Base-by-base conservation (phyloP, 1,140 invertebrate genomes). In the Doryteuthis pealeii region DNA sequence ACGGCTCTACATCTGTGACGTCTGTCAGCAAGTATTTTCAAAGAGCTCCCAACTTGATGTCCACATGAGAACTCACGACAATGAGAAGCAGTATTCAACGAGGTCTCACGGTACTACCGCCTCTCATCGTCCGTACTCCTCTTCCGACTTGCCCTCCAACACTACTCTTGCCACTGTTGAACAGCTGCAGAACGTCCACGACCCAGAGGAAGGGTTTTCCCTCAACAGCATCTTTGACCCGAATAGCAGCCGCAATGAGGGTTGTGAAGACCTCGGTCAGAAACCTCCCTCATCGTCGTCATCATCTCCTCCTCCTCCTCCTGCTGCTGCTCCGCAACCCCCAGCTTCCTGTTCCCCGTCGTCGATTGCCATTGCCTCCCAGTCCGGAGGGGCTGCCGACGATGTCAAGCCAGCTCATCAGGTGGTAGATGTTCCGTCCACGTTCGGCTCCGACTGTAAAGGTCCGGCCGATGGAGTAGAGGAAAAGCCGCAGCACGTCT, bases 51-150 rank as follows among this genome's bases (percentile, higher is more conserved):
- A 72, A 22, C 70, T 81, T 26, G 43, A 73, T 15, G 54, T 35
- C 54, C 79, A 81, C 31, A 69, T 62, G 12, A 49, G 77, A n/a
- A 77, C 73, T 22, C 83, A 84, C 71, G 76, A 76, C 10, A 77
- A 78, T 0, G 79, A 82, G 32, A 83, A 79, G 35, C 79, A 80
- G 4, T 80, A 15, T 28, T 2, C 18, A n/a, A 28, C 6, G 22
- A n/a, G 12, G 18, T 12, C 10, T 22, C 35, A 40, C 4, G 10
- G 35, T 40, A 40, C 10, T 40, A 40, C 35, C 10, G 3, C 35
- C 35, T 10, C 35, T 10, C 35, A 40, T 5, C 35, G 10, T 40
- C 35, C 35, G 10, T 62, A 22, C 18, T n/a, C 54, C 6, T 22
- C 18, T 28, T 18, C 18, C 6, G 54, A 62, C 22, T 28, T 62